Evolutionary conservation across 2,113 vertebrate genomes (phyloP).

Genomic region (Aythya baeri): DNA sequence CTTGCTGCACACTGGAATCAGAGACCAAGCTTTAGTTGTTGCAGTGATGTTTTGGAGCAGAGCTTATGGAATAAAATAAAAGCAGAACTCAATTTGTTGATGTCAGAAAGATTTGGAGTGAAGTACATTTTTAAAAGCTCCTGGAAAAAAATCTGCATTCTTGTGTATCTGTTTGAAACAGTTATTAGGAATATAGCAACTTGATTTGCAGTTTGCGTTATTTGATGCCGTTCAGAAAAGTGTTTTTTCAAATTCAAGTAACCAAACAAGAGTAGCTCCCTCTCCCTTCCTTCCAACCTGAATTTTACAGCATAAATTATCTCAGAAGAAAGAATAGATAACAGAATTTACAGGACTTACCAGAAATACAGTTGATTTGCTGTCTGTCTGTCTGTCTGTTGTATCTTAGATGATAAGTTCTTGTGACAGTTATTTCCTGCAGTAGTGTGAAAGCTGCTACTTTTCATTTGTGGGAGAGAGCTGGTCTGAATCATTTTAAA

Average conservation of each 20-base stretch:
- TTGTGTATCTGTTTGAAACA: not conserved
- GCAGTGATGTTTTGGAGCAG: not conserved
- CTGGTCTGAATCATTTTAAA: slow-evolving; percentile 20
- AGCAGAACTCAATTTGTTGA: not conserved
- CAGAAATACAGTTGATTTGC: not conserved
- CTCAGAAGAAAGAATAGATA: not conserved
- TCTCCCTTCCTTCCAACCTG: not conserved
- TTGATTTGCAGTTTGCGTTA: not conserved
- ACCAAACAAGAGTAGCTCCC: not conserved
- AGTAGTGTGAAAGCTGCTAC: not conserved
- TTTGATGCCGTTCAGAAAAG: not conserved
- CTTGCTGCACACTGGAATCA: not conserved
- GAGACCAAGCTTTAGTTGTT: not conserved
- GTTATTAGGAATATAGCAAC: not conserved
- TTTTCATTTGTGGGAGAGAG: not conserved
- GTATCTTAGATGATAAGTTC: not conserved
- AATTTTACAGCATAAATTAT: not conserved
- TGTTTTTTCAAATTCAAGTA: not conserved
- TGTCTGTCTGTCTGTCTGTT: not conserved
- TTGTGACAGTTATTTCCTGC: not conserved
- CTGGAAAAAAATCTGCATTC: not conserved
- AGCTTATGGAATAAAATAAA: not conserved
- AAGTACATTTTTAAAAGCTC: not conserved
- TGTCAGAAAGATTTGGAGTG: not conserved
- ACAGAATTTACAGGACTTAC: not conserved